Evolutionary conservation across 2,113 vertebrate species (phyloP).

Genomic region (Probosciger aterrimus): DNA sequence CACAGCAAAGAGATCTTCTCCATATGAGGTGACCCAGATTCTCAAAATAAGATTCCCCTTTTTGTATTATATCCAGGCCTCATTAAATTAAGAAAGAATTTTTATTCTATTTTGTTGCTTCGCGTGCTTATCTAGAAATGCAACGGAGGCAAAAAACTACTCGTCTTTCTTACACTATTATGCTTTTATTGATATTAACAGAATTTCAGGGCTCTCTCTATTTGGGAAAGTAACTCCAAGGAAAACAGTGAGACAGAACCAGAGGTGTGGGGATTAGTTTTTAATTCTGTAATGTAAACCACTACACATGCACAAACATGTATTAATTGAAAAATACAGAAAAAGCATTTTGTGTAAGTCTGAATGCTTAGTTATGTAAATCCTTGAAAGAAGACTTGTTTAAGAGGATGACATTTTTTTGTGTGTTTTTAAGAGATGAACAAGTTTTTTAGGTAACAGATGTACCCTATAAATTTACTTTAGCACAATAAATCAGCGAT

Average conservation of each 20-base stretch:
- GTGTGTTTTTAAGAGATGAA: neutral
- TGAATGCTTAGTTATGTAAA: neutral
- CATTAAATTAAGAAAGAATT: neutral
- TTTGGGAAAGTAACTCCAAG: neutral
- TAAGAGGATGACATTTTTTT: neutral
- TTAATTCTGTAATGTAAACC: neutral
- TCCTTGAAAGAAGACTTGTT: neutral
- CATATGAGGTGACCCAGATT: neutral
- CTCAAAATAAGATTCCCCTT: neutral
- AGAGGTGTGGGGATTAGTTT: neutral
- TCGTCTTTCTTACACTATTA: neutral
- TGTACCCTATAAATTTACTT: neutral
- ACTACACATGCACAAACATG: fast-evolving
- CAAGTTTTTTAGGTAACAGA: neutral
- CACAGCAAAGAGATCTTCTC: neutral
- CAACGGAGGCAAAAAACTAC: neutral
- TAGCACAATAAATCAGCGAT: neutral
- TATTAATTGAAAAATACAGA: neutral
- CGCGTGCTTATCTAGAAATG: neutral
- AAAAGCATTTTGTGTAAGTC: neutral
- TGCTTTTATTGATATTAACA: neutral
- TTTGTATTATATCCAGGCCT: neutral
- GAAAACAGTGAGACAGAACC: neutral
- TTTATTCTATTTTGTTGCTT: neutral
- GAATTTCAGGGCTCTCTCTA: neutral